Base-by-base conservation (phyloP, 2,113 vertebrate genomes). In the Trachemys scripta region DNA sequence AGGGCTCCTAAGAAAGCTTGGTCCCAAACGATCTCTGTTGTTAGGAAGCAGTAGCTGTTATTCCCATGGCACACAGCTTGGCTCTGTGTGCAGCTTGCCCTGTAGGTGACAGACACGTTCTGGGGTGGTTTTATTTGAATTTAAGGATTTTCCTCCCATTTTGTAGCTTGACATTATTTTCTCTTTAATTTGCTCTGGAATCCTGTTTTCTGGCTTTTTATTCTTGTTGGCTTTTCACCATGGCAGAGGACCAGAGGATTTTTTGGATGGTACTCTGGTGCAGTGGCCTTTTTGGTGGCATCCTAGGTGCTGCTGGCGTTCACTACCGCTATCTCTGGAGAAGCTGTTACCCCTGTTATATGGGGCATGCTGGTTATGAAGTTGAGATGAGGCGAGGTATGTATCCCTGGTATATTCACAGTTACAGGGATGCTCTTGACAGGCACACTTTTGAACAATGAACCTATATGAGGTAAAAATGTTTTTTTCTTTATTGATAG, bases 301-400 rank as follows among this genome's bases (percentile, higher is more conserved):
- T 98, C 91, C 95, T 96, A 25, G 94, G 95, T 3, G 96, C 97
- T 1, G 89, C 97, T 0, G 97, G 98, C 89, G 97, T 95, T 2
- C 96, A 98, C 49, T 98, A 98, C 92, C 98, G 82, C 94, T 98
- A 98, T 94, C 97, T 98, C 72, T 98, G 99, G 97, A 98, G 98
- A 72, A 98, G 95, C 97, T 99, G 99, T 96, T 98, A 99, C 88
- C 98, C 98, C 14, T 99, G 99, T 88, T 97, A 96, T 80, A 85
- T 98, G 97, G 98, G 98, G 59, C 98, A 98, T 62, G 93, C 94
- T 0, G 97, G 98, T 16, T 97, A 98, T 87, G 94, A 97, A 19
- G 79, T 31, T 31, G 96, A 90, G 53, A 86, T 84, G 94, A 92
- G 97, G 45, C 85, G 98, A 98, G 98, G 99, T 99, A 98, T 96